These are phyloP conservation scores for Tetragonula carbonaria DNA, from an alignment of 2,888 invertebrate species.

Conservation along the genomic window DNA sequence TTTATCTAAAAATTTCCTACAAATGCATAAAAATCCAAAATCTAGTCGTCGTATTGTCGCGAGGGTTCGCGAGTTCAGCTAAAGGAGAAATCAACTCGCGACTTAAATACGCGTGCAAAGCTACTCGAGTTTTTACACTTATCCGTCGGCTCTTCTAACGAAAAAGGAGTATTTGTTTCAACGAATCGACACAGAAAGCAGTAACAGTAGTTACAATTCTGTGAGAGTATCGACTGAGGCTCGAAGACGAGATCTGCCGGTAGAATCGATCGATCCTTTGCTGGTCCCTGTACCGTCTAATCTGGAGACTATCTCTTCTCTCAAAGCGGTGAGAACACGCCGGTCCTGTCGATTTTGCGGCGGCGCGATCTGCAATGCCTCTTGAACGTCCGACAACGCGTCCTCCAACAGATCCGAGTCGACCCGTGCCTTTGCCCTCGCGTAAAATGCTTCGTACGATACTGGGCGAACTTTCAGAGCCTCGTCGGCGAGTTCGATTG, in stretches of 20 bases:
- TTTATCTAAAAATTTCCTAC: no score
- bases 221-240: slow-evolving; percentile 82
- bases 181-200: background rate
- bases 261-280: slow-evolving; percentile 62
- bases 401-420: slow-evolving; percentile 90
- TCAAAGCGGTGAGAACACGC: slow-evolving; percentile 89
- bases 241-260: slow-evolving; percentile 75
- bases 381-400: slow-evolving; percentile 92
- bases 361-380: slow-evolving; percentile 90
- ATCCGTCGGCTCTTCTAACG: background rate
- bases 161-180: background rate
- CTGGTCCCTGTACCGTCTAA: slow-evolving; percentile 79
- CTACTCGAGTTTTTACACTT: background rate
- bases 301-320: slow-evolving; percentile 88
- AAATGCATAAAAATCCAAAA: no score
- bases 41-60: background rate
- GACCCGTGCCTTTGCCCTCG: slow-evolving; percentile 93
- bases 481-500: slow-evolving; percentile 94
- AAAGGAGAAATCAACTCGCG: background rate
- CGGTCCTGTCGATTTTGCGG: slow-evolving; percentile 90
- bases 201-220: slow-evolving; percentile 73
- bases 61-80: slow-evolving; percentile 15
- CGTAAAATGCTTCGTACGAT: slow-evolving; percentile 97
- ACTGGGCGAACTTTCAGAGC: slow-evolving; percentile 93
- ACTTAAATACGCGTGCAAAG: slow-evolving; percentile 8